A percentile compares a stretch with the other conserved stretches of the same genome.
Conservation (phyloP, 2,888 invertebrate genomes). For the Orthonevra nobilis region DNA sequence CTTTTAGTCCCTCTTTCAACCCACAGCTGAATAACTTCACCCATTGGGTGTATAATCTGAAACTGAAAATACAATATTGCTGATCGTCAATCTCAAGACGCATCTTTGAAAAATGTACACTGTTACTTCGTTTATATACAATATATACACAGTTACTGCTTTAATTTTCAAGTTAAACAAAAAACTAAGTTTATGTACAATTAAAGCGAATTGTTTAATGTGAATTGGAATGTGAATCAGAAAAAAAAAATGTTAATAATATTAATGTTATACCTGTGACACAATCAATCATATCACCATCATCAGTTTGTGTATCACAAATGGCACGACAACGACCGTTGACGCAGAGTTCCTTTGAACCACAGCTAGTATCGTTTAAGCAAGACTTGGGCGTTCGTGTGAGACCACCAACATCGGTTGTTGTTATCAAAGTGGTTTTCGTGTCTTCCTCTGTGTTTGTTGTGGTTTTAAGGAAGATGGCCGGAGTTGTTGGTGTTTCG, state of each 20-base stretch:
- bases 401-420: slow-evolving; percentile 72
- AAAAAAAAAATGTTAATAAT: slow-evolving; percentile 49
- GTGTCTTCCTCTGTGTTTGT: slow-evolving; percentile 56
- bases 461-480: slow-evolving; percentile 66
- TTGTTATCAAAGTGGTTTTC: slow-evolving; percentile 72
- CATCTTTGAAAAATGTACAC: slow-evolving; percentile 18
- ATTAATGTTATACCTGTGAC: slow-evolving; percentile 78
- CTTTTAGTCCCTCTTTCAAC: slow-evolving; percentile 14
- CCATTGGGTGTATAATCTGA: not conserved
- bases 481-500: slow-evolving; percentile 59
- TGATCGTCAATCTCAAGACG: slow-evolving; percentile 4
- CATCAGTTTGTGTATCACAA: slow-evolving; percentile 72
- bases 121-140: slow-evolving; percentile 56
- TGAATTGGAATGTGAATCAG: slow-evolving; percentile 37
- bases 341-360: slow-evolving; percentile 83
- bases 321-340: slow-evolving; percentile 82
- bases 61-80: not conserved
- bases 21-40: slow-evolving; percentile 2
- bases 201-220: slow-evolving; percentile 29
- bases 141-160: slow-evolving; percentile 51
- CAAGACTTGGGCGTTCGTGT: slow-evolving; percentile 81
- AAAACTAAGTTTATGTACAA: slow-evolving; percentile 44
- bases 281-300: slow-evolving; percentile 74
- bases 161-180: slow-evolving; percentile 34
- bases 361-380: slow-evolving; percentile 83